Base-by-base conservation (phyloP, 2,797 vertebrate genomes). In the Cirrhinus mrigala region DNA sequence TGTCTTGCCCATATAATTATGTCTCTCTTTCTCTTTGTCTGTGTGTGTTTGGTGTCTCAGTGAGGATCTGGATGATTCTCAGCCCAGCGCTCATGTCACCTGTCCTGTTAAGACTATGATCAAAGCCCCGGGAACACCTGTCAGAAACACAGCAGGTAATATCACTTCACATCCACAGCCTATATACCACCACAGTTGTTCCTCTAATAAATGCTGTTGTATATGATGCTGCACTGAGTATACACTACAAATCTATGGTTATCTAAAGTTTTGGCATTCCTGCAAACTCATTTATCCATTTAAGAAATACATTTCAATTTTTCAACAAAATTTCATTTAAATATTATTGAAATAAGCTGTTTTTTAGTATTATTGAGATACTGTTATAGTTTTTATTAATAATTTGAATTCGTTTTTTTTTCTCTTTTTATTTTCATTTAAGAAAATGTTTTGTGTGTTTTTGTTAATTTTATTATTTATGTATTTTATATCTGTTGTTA, bases 21-120 rank as follows among this genome's bases (percentile, higher is more conserved):
- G 2, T 50, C n/a, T 79, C 7, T 37, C 0, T 62, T 4, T 64
- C 1, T 33, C 33, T 33, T 3, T 33, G 33, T 33, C 27, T 8
- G 44, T 80, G 27, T 92, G 80, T 87, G 70, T 92, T 88, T 7
- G 37, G n/a, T 82, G 2, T 62, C 27, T 71, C 87, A 97, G 97
- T 80, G 95, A 95, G 81, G 69, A 90, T 1, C 79, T 88, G 90
- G 97, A 97, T 71, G 88, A 93, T 83, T 16, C 91, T 85, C 87
- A 91, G 62, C 92, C 94, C 0, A 1, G 88, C 22, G 58, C 91
- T 71, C 92, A 94, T 22, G 78, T 90, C 0, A 92, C 90, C 14
- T 84, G 95, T 73, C 89, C 95, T 0, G 89, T 90, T 2, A 97
- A 92, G 90, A 96, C 89, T 4, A 71, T 91, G 88, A 91, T 95